Evolutionary conservation across 2,888 invertebrate genomes (phyloP), one percentile per base, ranked within the genome.

Genomic region (Zelleria hepariella): DNA sequence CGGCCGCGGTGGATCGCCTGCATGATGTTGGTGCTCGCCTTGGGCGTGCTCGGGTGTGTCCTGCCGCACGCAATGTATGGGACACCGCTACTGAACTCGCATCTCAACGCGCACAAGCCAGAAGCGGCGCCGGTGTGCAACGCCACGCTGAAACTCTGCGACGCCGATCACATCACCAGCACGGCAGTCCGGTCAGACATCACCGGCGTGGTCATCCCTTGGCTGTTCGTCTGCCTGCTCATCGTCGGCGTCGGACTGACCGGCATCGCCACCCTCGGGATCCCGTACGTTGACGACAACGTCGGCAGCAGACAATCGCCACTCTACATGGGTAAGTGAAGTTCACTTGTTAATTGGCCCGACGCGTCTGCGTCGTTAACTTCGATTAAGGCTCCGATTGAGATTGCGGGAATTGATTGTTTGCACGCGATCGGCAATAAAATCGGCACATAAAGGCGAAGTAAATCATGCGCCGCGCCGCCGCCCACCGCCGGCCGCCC

Each of bases 221-320:
- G 97, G 86, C 95, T 97, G 82, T 96, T 97, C 83, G 90, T 95
- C 67, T 96, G 96, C 70, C 87, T 97, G 67, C 89, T 97, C 58
- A 95, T 96, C 61, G 96, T 97, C 48, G 97, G 97, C 57, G 94
- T 97, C 82, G 97, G 97, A 0, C 96, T 96, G 85, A 97, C 97
- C 0, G 96, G 97, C 15, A 96, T 97, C 60, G 95, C 96, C 68
- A 97, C 97, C 21, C 91, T 97, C 51, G 97, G 97, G 20, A 97
- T 97, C 70, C 97, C 97, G 4, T 97, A 96, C 78, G 96, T 97
- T 65, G 97, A 97, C 70, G 97, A 97, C 80, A 97, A 97, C 80
- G 96, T 97, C 61, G 95, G 96, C 70, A 96, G 95, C 83, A 92
- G 95, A 71, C 96, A 97, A 80, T 96, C 96, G 61, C 96, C 97